These are phyloP conservation scores for Drosophila ochracea DNA, from an alignment of 2,888 invertebrate genomes.

Conservation along the genomic window DNA sequence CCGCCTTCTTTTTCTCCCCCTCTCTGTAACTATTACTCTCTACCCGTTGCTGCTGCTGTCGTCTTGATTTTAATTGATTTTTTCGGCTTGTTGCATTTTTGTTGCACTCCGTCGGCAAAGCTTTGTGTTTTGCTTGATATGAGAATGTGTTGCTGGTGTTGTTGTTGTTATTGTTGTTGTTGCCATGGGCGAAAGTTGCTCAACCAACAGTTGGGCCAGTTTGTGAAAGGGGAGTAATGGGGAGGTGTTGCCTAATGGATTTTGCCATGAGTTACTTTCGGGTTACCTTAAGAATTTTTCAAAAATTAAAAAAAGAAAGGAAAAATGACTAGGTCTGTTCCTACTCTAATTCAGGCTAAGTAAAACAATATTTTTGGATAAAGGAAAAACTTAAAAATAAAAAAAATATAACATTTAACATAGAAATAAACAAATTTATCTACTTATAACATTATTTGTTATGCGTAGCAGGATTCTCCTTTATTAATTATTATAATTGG, in stretches of 20 bases:
- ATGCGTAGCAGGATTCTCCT: background rate
- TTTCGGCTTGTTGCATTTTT: slow-evolving; percentile 48
- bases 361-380: background rate
- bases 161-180: slow-evolving; percentile 18
- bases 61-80: slow-evolving; percentile 74
- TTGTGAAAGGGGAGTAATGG: slow-evolving; percentile 6
- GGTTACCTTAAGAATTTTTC: slow-evolving; percentile 4
- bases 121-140: slow-evolving; percentile 43
- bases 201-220: slow-evolving; percentile 17
- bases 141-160: slow-evolving; percentile 27
- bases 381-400: background rate
- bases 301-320: background rate
- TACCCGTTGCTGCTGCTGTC: slow-evolving; percentile 43
- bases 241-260: slow-evolving; percentile 15
- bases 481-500: background rate
- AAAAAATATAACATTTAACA: no score
- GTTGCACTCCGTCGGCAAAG: slow-evolving; percentile 57
- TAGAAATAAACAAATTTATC: background rate
- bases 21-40: background rate
- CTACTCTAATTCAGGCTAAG: background rate
- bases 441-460: background rate
- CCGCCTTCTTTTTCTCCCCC: background rate
- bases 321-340: background rate
- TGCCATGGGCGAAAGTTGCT: slow-evolving; percentile 67
- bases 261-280: slow-evolving; percentile 4